These are phyloP conservation scores for Cephalopachus bancanus DNA, from an alignment of 2,797 vertebrate genomes.

Conservation along the genomic window DNA sequence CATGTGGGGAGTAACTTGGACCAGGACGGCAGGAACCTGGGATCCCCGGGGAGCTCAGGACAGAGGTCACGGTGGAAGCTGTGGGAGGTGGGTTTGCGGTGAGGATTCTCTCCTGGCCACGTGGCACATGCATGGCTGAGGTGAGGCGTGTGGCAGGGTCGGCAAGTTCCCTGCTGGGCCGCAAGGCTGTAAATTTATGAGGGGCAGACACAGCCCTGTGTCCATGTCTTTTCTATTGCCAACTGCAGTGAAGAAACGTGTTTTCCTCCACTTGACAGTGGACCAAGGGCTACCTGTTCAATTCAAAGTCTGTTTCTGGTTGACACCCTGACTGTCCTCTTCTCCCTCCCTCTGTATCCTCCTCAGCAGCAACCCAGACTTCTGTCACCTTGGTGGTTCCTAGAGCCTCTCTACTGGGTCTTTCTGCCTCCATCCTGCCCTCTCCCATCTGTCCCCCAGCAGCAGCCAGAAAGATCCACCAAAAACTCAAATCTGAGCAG, in stretches of 20 bases:
- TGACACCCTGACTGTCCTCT: background rate
- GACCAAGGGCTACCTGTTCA: conserved; percentile 62
- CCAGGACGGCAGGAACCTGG: background rate
- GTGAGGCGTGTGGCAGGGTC: conserved; percentile 49
- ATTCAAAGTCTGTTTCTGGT: background rate
- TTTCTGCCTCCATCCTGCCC: background rate
- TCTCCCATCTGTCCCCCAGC: background rate
- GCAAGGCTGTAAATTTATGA: conserved; percentile 61
- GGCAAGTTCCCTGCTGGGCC: conserved; percentile 64
- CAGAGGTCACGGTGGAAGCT: background rate
- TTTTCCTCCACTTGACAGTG: conserved; percentile 43
- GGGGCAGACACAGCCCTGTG: background rate
- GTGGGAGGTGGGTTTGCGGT: background rate
- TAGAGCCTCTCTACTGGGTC: background rate
- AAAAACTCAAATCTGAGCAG: background rate
- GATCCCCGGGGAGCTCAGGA: background rate
- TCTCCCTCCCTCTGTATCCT: background rate
- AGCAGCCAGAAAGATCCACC: background rate
- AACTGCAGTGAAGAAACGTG: conserved; percentile 56
- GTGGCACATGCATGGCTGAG: background rate
- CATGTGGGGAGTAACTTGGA: conserved; percentile 19
- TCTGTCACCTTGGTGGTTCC: background rate
- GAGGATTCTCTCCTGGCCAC: background rate
- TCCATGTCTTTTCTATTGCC: background rate
- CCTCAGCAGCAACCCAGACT: background rate